These are phyloP conservation scores for Sinocyclocheilus anshuiensis DNA, from an alignment of 2,113 vertebrate genomes.

Conservation along the genomic window DNA sequence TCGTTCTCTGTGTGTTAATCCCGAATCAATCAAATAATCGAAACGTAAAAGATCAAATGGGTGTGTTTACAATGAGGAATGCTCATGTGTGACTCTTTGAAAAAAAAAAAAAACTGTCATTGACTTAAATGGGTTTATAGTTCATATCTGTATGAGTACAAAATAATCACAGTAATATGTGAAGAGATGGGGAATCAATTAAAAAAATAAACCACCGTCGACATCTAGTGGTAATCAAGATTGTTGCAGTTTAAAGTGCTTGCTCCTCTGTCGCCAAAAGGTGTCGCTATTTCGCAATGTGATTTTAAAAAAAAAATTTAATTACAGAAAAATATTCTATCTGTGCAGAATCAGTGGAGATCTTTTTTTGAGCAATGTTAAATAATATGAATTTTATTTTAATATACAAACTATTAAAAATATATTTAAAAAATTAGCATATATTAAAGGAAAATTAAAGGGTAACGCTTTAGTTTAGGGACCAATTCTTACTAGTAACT, in stretches of 20 bases:
- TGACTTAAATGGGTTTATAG: not conserved
- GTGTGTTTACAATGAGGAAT: not conserved
- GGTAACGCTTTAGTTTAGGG: too few relatives aligned
- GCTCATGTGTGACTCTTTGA: too few relatives aligned
- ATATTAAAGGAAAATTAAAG: too few relatives aligned
- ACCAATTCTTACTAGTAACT: too few relatives aligned
- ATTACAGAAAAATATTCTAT: not conserved
- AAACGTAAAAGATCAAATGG: not conserved
- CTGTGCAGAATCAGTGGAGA: not conserved
- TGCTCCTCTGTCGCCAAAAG: not conserved
- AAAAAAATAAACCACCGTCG: not conserved
- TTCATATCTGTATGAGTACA: not conserved
- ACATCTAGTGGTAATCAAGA: constrained; percentile 19
- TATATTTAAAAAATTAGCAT: too few relatives aligned
- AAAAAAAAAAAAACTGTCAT: not conserved
- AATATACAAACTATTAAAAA: too few relatives aligned
- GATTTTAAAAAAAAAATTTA: too few relatives aligned
- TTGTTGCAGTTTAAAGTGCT: not conserved
- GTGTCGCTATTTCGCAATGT: not conserved
- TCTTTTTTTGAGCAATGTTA: not conserved
- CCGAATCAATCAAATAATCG: not conserved
- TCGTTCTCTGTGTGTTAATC: not conserved
- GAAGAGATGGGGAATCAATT: not conserved
- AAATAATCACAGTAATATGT: not conserved
- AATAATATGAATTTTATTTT: not conserved